Evolutionary conservation across 2,797 vertebrate species (phyloP), one percentile per base, ranked within the genome.

Genomic region (Myripristis jacobus): DNA sequence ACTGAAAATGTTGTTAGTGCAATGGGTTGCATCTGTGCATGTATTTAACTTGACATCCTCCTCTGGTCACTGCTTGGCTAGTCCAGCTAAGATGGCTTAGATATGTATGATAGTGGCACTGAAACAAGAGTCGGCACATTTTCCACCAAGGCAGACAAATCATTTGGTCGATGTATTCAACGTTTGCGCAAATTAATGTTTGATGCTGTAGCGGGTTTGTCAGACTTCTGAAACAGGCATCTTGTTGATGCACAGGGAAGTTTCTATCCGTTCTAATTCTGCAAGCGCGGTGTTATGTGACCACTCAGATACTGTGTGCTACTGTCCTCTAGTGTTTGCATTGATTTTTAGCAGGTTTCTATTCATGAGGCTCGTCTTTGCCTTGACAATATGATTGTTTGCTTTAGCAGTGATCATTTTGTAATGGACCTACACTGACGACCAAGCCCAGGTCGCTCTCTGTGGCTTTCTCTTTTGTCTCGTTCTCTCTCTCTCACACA

Each of bases 311-410:
- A 59, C 68, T 78, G 80, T 83, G 55, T 34, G 60, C 68, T 76
- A 25, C 60, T 47, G 77, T 80, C 48, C 16, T 46, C 61, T 44
- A 25, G 67, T 85, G 72, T 82, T 66, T 19, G 76, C 65, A 71
- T 79, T 57, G 43, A 61, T 66, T 79, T 81, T 43, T 50, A 21
- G 56, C 31, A 31, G n/a, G 10, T 76, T 84, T 84, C 71, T 64
- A 31, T 82, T 69, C 46, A 18, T 44, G 65, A 73, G 72, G 62
- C 58, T 65, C 9, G 80, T 84, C 66, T 74, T 55, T 59, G 65
- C 70, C 79, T 73, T 72, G 68, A 80, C 75, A 58, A 77, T 61
- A 73, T 73, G 79, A 84, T 84, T 77, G 82, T 90, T 77, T 77
- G 73, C 65, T 72, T 59, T 50, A 38, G 69, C 61, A 16, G 60